phyloP scores from a whole-genome alignment of 2,888 invertebrate genomes.

The Erebia palarica region DNA sequence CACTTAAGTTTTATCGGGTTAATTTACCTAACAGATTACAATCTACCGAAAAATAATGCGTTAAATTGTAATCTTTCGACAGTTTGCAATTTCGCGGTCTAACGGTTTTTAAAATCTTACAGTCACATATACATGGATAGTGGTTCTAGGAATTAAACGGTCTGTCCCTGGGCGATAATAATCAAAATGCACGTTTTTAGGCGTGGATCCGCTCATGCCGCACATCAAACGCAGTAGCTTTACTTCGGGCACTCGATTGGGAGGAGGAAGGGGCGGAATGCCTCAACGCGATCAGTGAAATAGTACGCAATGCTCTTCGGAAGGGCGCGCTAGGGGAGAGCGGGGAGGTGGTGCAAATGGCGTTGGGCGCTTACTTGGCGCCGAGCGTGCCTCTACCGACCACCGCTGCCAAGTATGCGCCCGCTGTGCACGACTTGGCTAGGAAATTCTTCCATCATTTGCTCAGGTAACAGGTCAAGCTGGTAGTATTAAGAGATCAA shows the following conservation, averaged over 20 bases:
- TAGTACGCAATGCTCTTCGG: constrained; percentile 58
- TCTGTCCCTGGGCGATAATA: no score
- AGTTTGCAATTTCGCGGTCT: no score
- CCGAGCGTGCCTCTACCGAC: constrained; percentile 86
- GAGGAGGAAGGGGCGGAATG: constrained; percentile 88
- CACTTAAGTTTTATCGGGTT: no score
- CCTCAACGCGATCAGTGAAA: constrained; percentile 86
- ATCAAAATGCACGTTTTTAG: constrained; percentile 45
- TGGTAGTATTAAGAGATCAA: no score
- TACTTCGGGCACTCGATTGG: constrained; percentile 88
- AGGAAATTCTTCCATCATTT: constrained; percentile 94
- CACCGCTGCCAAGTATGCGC: constrained; percentile 87
- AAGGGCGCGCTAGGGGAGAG: constrained; percentile 40
- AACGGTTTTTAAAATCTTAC: no score
- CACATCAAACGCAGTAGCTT: constrained; percentile 60
- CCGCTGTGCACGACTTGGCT: constrained; percentile 90
- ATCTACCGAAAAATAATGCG: no score
- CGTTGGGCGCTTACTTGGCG: constrained; percentile 91
- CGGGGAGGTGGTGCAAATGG: constrained; percentile 83
- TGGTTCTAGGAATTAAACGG: no score
- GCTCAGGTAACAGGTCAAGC: constrained; percentile 81
- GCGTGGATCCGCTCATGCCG: constrained; percentile 67
- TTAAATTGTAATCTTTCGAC: no score
- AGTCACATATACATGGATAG: no score
- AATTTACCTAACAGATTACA: no score